Evolutionary conservation across 2,113 vertebrate genomes (phyloP).

Genomic region (Apteryx owenii): DNA sequence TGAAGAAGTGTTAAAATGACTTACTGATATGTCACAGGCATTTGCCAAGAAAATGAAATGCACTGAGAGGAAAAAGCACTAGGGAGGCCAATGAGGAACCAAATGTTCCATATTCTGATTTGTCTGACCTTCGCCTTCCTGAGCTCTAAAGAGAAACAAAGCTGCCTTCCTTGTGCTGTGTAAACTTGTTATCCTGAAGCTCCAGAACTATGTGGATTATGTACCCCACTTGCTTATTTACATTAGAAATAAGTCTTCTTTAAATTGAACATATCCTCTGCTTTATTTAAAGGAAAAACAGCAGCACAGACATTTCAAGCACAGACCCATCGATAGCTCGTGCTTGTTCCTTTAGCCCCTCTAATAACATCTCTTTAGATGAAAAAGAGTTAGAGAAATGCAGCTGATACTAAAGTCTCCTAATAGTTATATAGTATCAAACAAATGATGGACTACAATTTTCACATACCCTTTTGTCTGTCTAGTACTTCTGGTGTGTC

Average conservation of each 20-base stretch:
- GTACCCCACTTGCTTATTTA: neutral
- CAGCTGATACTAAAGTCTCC: neutral
- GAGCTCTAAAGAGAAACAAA: conserved; percentile 35
- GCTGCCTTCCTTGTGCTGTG: neutral
- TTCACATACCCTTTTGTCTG: neutral
- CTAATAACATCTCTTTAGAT: neutral
- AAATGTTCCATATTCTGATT: conserved; percentile 66
- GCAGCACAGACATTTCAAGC: neutral
- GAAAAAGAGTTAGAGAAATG: neutral
- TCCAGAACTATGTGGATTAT: neutral
- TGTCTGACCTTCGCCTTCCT: conserved; percentile 60
- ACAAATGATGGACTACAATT: neutral
- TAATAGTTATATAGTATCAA: neutral
- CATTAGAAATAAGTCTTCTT: neutral
- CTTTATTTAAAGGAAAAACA: neutral
- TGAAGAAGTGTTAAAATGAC: conserved; percentile 76
- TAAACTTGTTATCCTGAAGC: neutral
- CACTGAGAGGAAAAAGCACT: conserved; percentile 63
- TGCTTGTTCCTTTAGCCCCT: neutral
- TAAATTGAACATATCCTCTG: neutral
- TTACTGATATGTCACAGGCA: conserved; percentile 72
- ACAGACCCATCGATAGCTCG: neutral
- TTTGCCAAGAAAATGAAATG: conserved; percentile 79
- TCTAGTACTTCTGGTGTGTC: neutral
- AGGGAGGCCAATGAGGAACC: conserved; percentile 61